Evolutionary conservation across 2,797 vertebrate genomes (phyloP).

Genomic region (Myoxocephalus aenaeus): DNA sequence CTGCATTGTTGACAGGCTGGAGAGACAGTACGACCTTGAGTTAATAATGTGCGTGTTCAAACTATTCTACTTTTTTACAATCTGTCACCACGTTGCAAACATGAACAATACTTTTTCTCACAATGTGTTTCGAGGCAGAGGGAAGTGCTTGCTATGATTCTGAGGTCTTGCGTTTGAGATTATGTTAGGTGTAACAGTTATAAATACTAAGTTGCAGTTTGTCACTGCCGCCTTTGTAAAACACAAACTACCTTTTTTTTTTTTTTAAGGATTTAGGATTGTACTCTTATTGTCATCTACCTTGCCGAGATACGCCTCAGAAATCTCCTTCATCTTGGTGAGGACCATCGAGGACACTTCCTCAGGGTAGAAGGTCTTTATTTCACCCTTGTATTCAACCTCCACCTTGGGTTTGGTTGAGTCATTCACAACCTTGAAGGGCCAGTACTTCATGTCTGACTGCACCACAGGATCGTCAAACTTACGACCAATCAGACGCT

Average conservation of each 20-base stretch:
- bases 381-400: constrained; percentile 92
- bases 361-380: constrained; percentile 90
- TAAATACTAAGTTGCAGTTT: not conserved
- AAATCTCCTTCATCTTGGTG: constrained; percentile 95
- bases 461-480: constrained; percentile 91
- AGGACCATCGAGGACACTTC: constrained; percentile 95
- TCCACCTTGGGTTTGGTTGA: constrained; percentile 90
- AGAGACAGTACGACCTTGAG: constrained; percentile 18
- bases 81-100: not conserved
- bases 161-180: constrained; percentile 3
- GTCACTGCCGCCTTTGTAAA: not conserved
- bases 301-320: constrained; percentile 93
- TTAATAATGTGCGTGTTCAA: constrained; percentile 7
- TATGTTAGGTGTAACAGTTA: not conserved
- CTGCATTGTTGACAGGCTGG: constrained; percentile 89
- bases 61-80: not conserved
- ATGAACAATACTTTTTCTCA: not conserved
- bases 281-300: constrained; percentile 62
- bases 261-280: not conserved
- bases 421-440: constrained; percentile 91
- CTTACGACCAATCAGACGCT: constrained; percentile 91
- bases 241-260: not conserved
- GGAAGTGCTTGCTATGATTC: not conserved
- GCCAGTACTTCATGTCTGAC: constrained; percentile 94
- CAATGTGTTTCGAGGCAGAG: not conserved